phyloP scores from a whole-genome alignment of 1,140 invertebrate genomes.

The Scylla paramamosain region DNA sequence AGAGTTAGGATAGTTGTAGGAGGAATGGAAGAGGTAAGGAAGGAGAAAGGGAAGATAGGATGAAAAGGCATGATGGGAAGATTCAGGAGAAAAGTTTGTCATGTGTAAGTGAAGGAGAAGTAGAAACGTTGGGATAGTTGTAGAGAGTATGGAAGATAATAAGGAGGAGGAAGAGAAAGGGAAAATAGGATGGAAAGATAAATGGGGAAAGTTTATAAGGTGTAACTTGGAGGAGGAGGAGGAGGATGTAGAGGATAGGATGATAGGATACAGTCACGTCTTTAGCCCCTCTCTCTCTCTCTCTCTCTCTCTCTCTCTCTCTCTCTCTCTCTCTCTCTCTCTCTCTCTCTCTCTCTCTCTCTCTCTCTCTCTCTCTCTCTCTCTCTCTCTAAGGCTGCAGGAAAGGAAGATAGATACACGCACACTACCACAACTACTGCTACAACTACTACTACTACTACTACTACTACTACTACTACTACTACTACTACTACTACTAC shows the following conservation, averaged over 20 bases:
- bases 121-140: not conserved
- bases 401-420: no score
- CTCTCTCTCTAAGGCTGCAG: no score
- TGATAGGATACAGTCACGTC: not conserved
- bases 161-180: not conserved
- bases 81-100: no score
- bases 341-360: no score
- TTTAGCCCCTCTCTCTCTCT: not conserved
- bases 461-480: slow-evolving; percentile 34
- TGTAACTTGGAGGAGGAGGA: not conserved
- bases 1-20: not conserved
- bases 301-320: no score
- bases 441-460: not conserved
- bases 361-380: no score
- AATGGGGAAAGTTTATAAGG: not conserved
- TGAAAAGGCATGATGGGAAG: not conserved
- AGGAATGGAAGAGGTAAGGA: not conserved
- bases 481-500: slow-evolving; percentile 16
- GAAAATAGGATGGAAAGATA: not conserved
- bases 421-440: not conserved
- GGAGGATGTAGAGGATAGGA: not conserved
- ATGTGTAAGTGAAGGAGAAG: not conserved
- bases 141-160: not conserved
- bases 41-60: not conserved
- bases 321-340: no score